phyloP scores from a whole-genome alignment of 2,797 vertebrate species.

The Sebastes flavidus region DNA sequence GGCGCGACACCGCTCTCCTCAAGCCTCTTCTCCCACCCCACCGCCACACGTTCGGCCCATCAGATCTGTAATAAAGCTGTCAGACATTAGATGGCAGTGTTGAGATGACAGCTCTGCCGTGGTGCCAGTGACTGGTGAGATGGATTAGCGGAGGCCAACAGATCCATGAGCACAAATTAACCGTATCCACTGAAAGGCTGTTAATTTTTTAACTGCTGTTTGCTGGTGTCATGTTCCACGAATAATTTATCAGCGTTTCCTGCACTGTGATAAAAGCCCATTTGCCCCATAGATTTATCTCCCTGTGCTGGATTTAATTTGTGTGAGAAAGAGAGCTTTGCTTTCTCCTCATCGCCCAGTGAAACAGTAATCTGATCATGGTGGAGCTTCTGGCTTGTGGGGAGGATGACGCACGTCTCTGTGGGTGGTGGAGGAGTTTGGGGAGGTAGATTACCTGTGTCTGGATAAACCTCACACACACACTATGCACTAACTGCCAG shows the following conservation, averaged over 20 bases:
- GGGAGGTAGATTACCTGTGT: slow-evolving; percentile 49
- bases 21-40: not conserved
- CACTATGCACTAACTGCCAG: slow-evolving; percentile 1
- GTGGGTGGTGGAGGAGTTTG: slow-evolving; percentile 11
- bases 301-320: slow-evolving; percentile 57
- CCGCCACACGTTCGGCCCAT: not conserved
- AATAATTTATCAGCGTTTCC: slow-evolving; percentile 64
- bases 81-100: slow-evolving; percentile 82
- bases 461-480: not conserved
- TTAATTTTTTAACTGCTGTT: slow-evolving; percentile 54
- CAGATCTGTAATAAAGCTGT: slow-evolving; percentile 55
- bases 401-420: slow-evolving; percentile 42
- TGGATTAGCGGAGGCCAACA: slow-evolving; percentile 53
- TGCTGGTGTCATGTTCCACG: slow-evolving; percentile 42
- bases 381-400: slow-evolving; percentile 19
- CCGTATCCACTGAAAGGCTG: slow-evolving; percentile 52
- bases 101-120: slow-evolving; percentile 56
- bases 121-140: slow-evolving; percentile 31
- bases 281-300: slow-evolving; percentile 51
- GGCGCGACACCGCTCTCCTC: not conserved
- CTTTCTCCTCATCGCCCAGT: slow-evolving; percentile 30
- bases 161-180: slow-evolving; percentile 66
- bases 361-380: slow-evolving; percentile 66
- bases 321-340: slow-evolving; percentile 48
- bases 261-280: slow-evolving; percentile 57